Base-by-base conservation (phyloP, 1,140 invertebrate species). In the Hypsibius dujardini region DNA sequence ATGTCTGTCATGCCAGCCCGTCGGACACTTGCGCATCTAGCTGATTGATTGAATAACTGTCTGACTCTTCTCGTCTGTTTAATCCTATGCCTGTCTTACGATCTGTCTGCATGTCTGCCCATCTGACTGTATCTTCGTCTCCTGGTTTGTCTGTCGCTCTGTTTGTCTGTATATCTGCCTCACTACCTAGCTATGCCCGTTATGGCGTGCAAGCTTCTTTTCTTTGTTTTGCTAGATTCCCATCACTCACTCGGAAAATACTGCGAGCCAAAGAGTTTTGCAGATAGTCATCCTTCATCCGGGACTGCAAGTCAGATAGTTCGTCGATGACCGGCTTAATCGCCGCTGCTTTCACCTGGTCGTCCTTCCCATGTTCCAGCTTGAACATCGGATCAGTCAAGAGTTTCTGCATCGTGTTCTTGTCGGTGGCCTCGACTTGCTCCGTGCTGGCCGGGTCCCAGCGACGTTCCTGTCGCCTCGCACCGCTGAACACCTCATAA, bases 371-470 rank as follows among this genome's bases (percentile, higher is more conserved):
- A 82, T 97, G 93, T 79, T 97, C 93, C 72, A 98, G 81, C 80
- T 82, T 92, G 78, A 88, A 98, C 94, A 98, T 98, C 42, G 93
- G 86, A 86, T 98, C 92, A 76, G 90, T 88, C 75, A 88, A 90
- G 46, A 97, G 79, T 75, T 88, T 86, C 75, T 50, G 40, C 2
- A 46, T 46, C 15, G 47, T 71, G 67, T 14, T 40, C 74, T 72
- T 75, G 81, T 81, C 81, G 74, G 82, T 82, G 67, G 83, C 76
- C 42, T 78, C 81, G 74, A 85, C 86, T 79, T 98, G 94, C 72
- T 91, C 94, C 85, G 98, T 97, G 76, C 95, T 87, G 69, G 86
- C 87, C 0, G 95, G 92, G 83, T 98, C 94, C 93, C 94, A 99
- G 75, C 95, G 84, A 79, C 93, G 92, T 80, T 98, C 95, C 81